Percentiles rank a stretch among this genome's conserved stretches.
phyloP scores from a whole-genome alignment of 2,888 invertebrate species.

The Drosophila ezoana region DNA sequence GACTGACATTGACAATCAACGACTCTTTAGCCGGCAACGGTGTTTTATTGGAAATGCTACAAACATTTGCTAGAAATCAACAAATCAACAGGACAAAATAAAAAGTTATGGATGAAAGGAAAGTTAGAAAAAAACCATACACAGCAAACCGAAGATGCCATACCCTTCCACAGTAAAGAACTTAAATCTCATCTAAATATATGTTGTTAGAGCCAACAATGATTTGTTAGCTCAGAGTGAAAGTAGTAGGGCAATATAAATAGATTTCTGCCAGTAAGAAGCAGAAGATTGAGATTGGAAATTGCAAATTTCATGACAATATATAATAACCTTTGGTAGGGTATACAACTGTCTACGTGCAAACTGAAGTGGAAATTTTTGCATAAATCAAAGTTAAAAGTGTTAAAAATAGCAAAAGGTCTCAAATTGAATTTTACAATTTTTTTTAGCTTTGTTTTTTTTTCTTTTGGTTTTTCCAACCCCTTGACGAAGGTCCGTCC shows the following conservation, averaged over 20 bases:
- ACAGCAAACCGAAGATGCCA: neutral
- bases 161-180: neutral
- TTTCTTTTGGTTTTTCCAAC: conserved; percentile 15
- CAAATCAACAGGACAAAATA: conserved; percentile 62
- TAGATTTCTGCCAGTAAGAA: no score
- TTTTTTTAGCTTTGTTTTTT: conserved; percentile 30
- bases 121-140: neutral
- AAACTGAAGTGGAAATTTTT: conserved; percentile 77
- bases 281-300: no score
- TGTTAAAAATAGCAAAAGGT: conserved; percentile 75
- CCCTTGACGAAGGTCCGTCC: conserved; percentile 38
- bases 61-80: conserved; percentile 77
- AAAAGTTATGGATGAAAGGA: neutral
- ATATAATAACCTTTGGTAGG: neutral
- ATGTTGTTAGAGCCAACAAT: no score
- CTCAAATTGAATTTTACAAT: conserved; percentile 73
- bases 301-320: neutral
- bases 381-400: conserved; percentile 80
- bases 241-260: no score
- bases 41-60: conserved; percentile 60
- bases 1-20: conserved; percentile 47
- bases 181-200: no score
- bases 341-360: conserved; percentile 41
- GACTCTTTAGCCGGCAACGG: conserved; percentile 10
- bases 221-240: no score